phyloP scores from a whole-genome alignment of 2,888 invertebrate species.

The Coelopa pilipes region DNA sequence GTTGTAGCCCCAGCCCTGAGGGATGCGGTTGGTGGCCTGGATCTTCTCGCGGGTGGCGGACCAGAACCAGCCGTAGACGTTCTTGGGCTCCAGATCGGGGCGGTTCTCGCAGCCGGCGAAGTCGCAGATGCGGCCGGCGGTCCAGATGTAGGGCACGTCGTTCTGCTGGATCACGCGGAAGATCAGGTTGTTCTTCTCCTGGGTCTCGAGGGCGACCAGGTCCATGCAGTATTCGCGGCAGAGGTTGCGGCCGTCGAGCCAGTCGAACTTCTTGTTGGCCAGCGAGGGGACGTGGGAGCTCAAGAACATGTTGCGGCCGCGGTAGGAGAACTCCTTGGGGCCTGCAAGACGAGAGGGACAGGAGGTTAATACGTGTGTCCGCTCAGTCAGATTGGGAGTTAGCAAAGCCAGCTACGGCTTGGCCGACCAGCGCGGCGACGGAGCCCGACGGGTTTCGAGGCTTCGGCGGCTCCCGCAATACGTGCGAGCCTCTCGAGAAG shows the following conservation, averaged over 20 bases:
- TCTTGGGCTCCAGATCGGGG: conserved; percentile 86
- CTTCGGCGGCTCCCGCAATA: too few relatives aligned
- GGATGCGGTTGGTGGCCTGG: conserved; percentile 80
- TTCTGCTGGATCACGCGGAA: conserved; percentile 89
- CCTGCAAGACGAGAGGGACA: conserved; percentile 68
- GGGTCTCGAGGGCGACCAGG: conserved; percentile 86
- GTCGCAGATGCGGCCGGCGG: conserved; percentile 90
- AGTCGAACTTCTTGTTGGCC: conserved; percentile 85
- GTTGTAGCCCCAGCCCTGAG: conserved; percentile 76
- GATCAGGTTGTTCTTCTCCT: conserved; percentile 90
- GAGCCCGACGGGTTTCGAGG: too few relatives aligned
- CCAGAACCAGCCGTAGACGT: conserved; percentile 92
- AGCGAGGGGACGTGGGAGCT: conserved; percentile 82
- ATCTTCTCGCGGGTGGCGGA: conserved; percentile 89
- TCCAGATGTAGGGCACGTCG: conserved; percentile 93
- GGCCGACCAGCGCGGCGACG: too few relatives aligned
- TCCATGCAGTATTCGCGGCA: conserved; percentile 96
- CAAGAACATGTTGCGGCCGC: conserved; percentile 90
- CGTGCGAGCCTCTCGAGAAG: not conserved
- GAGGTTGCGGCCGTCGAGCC: conserved; percentile 90
- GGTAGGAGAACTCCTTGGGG: conserved; percentile 89
- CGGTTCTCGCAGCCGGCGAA: conserved; percentile 92
- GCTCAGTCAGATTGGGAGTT: too few relatives aligned
- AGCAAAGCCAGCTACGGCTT: too few relatives aligned
- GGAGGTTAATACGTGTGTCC: not conserved